Conservation (phyloP, 37 sponge, comb jelly and placozoan species). For the Cliona cf. orientalis region DNA sequence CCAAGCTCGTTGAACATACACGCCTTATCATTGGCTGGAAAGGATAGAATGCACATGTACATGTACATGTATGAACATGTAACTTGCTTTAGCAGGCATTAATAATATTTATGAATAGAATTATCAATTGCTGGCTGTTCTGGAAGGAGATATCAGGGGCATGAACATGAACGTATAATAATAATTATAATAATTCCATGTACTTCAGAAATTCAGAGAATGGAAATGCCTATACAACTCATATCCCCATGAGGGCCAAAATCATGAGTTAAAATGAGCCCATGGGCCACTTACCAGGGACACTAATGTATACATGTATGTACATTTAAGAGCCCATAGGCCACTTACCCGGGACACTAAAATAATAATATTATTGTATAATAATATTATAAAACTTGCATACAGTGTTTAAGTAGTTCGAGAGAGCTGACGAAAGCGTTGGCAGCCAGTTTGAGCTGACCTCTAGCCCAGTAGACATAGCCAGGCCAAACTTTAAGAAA, state of each 20-base stretch:
- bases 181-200: background rate
- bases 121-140: too few relatives aligned
- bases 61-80: too few relatives aligned
- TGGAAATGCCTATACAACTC: too few relatives aligned
- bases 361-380: too few relatives aligned
- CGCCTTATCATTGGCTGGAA: slow-evolving; percentile 26
- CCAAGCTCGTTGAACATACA: slow-evolving; percentile 40
- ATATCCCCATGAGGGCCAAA: too few relatives aligned
- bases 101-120: too few relatives aligned
- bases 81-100: too few relatives aligned
- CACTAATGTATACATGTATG: background rate
- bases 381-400: background rate
- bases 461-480: slow-evolving; percentile 66
- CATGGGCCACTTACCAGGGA: background rate
- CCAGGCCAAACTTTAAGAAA: slow-evolving; percentile 48
- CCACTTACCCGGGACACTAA: too few relatives aligned
- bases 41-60: background rate
- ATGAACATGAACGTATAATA: too few relatives aligned
- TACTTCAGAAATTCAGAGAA: too few relatives aligned
- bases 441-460: slow-evolving; percentile 30
- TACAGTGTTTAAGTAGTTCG: slow-evolving; percentile 10
- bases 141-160: too few relatives aligned
- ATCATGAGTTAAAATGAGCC: too few relatives aligned
- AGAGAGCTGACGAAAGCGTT: slow-evolving; percentile 7
- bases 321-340: background rate